Evolutionary conservation across 1,140 invertebrate genomes (phyloP), one percentile per base, ranked within the genome.

Genomic region (Drosophila asahinai): DNA sequence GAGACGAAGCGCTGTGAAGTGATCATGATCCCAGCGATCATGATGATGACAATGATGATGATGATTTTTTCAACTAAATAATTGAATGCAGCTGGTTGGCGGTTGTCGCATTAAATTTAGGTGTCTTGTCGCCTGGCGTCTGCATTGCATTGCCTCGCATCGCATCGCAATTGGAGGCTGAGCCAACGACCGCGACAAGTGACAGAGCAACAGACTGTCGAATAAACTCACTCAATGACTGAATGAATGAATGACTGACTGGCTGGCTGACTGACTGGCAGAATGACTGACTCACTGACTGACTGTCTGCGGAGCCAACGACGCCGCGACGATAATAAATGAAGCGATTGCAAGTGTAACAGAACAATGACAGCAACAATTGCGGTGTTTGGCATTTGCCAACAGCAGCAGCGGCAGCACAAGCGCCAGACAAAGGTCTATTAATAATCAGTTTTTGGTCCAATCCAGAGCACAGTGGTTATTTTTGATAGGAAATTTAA

Each of bases 281-380:
- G 42, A 45, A 12, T n/a, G 74, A 54, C 38, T 19, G 51, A 60
- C 67, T 48, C 55, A 68, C 68, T 59, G 60, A 48, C 47, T 42
- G 55, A 54, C 52, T 45, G 63, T 63, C 71, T 70, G 71, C 27
- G 62, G 66, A 60, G 61, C 51, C 68, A 59, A 59, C 80, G 66
- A 40, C 54, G 54, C 70, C 67, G 77, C 84, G 77, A 83, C 83
- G 79, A 83, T 91, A 91, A 91, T 87, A 86, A 87, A 91, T 87
- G 81, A 91, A 91, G 82, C 87, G 77, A 91, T 91, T 91, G 83
- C 83, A 91, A 91, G 87, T 86, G 83, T 91, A 91, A 91, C 87
- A 86, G 78, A 91, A 91, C 87, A 91, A 91, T 87, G 87, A 91
- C 87, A 91, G 87, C 87, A 91, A 91, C 87, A 91, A 91, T 91